These are phyloP conservation scores for Drosophila nigricruria DNA, from an alignment of 2,888 invertebrate species.

Conservation along the genomic window DNA sequence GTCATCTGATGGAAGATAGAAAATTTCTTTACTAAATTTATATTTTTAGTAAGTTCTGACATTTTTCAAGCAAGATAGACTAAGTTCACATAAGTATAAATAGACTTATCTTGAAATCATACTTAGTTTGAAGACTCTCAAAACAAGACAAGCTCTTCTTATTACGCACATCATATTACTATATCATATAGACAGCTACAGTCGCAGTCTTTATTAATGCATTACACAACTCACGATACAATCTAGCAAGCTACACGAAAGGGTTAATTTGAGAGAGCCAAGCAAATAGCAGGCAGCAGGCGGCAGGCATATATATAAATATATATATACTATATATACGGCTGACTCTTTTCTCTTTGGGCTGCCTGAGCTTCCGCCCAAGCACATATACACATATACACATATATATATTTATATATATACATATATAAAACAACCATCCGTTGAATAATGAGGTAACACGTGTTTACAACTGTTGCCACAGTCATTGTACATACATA, in stretches of 20 bases:
- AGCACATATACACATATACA: not conserved
- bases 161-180: no score
- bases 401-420: no score
- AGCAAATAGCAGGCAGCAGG: not conserved
- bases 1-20: not conserved
- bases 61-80: no score
- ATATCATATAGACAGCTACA: not conserved
- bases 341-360: not conserved
- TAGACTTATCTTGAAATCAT: no score
- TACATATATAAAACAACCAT: not conserved
- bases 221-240: not conserved
- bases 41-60: not conserved
- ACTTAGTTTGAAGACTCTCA: not conserved
- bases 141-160: not conserved
- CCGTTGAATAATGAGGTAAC: slow-evolving; percentile 48
- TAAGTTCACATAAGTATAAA: no score
- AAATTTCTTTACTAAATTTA: not conserved
- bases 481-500: slow-evolving; percentile 16
- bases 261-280: not conserved
- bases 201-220: not conserved
- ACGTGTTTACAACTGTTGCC: slow-evolving; percentile 59
- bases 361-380: not conserved
- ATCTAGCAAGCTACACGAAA: not conserved
- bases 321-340: not conserved
- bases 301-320: not conserved